These are phyloP conservation scores for Actinia equina DNA, from an alignment of 64 coral and sea anemone species.

Conservation along the genomic window DNA sequence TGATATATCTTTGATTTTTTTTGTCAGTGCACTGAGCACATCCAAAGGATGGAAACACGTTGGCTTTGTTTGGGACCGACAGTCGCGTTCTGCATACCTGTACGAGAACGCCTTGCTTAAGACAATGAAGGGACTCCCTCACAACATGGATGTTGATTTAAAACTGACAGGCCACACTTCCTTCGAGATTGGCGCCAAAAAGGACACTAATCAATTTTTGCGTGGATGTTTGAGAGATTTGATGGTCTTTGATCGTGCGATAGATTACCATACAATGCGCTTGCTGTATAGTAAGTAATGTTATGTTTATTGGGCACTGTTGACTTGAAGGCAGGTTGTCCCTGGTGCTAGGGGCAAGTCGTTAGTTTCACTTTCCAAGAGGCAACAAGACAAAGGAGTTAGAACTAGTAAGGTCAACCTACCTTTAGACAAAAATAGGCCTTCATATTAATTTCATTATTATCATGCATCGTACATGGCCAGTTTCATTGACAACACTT, in stretches of 20 bases:
- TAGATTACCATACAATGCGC: neutral
- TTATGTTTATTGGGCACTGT: no score
- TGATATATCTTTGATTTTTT: neutral
- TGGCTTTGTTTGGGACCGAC: neutral
- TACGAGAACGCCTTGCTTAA: neutral
- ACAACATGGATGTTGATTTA: neutral
- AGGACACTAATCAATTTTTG: neutral
- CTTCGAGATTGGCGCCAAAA: conserved; percentile 3
- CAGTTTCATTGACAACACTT: no score
- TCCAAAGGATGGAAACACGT: neutral
- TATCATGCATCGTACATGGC: no score
- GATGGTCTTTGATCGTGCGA: neutral
- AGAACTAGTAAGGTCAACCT: no score
- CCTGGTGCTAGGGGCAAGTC: no score
- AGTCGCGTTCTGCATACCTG: neutral
- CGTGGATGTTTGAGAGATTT: conserved; percentile 3
- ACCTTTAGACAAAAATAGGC: no score
- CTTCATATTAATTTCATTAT: no score
- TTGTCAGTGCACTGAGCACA: neutral
- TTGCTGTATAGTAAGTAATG: neutral
- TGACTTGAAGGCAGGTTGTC: no score
- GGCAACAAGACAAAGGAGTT: no score
- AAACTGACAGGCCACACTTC: neutral
- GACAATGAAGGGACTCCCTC: neutral
- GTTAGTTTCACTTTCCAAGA: no score